These are phyloP conservation scores for Echinops telfairi DNA, from an alignment of 2,113 vertebrate genomes.

Conservation along the genomic window DNA sequence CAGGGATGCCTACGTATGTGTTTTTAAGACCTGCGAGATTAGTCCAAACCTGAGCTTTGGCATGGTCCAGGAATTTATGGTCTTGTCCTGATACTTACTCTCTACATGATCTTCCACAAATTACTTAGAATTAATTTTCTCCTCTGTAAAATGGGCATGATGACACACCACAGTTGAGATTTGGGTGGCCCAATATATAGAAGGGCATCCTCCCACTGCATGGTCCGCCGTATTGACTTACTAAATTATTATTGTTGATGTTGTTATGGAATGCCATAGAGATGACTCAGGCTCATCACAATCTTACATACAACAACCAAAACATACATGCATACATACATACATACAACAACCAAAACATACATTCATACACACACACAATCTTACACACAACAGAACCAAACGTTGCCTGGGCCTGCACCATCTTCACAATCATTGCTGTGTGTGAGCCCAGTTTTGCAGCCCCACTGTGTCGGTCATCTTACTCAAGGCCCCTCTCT, in stretches of 20 bases:
- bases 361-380: too few species aligned
- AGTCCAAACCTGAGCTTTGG: neutral
- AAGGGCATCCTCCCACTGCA: neutral
- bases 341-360: too few species aligned
- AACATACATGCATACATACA: too few species aligned
- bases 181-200: neutral
- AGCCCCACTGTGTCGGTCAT: neutral
- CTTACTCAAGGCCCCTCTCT: neutral
- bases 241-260: neutral
- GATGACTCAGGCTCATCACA: neutral
- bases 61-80: neutral
- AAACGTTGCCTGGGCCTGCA: neutral
- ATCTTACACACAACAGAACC: neutral
- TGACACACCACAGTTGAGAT: neutral
- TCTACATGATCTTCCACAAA: neutral
- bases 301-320: neutral
- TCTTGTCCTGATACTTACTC: neutral
- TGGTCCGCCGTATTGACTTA: neutral
- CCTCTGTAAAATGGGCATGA: neutral
- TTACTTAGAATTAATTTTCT: neutral
- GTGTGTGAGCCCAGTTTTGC: neutral
- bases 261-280: neutral
- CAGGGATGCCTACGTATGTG: too few species aligned
- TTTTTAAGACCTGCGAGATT: neutral
- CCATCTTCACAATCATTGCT: neutral